Evolutionary conservation across 2,797 vertebrate species (phyloP).

Genomic region (Craterocephalus amniculus): DNA sequence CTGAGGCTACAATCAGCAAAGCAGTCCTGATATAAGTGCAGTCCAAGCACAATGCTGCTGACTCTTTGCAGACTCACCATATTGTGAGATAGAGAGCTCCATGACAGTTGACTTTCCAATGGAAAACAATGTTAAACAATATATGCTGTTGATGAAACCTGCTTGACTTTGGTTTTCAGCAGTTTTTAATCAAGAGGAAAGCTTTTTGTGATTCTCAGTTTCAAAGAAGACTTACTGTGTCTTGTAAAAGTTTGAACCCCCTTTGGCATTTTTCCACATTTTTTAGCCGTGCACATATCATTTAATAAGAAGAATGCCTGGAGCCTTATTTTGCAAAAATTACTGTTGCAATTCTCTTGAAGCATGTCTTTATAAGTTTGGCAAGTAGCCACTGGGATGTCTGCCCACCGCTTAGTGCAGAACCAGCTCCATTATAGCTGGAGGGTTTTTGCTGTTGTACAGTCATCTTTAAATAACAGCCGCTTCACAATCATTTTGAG

Average conservation of each 20-base stretch:
- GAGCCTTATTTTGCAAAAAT: not conserved
- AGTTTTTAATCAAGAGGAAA: constrained; percentile 11
- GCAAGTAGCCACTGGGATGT: not conserved
- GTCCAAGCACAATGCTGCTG: constrained; percentile 32
- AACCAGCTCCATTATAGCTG: not conserved
- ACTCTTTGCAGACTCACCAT: constrained; percentile 30
- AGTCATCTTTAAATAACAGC: not conserved
- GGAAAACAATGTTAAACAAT: constrained; percentile 7
- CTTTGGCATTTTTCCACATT: not conserved
- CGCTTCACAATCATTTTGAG: no score
- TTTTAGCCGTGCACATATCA: not conserved
- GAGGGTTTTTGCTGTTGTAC: not conserved
- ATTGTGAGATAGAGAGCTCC: constrained; percentile 5
- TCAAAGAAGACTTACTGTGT: not conserved
- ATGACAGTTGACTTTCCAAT: not conserved
- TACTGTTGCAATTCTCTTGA: not conserved
- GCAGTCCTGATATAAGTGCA: constrained; percentile 20
- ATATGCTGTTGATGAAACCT: constrained; percentile 6
- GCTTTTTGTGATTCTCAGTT: not conserved
- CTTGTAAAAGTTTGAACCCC: not conserved
- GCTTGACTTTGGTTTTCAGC: not conserved
- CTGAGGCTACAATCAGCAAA: constrained; percentile 34
- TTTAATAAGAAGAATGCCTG: not conserved
- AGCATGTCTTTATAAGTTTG: not conserved
- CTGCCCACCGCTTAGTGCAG: not conserved